phyloP scores from a whole-genome alignment of 2,797 vertebrate genomes.

The Pantherophis vulpinus region DNA sequence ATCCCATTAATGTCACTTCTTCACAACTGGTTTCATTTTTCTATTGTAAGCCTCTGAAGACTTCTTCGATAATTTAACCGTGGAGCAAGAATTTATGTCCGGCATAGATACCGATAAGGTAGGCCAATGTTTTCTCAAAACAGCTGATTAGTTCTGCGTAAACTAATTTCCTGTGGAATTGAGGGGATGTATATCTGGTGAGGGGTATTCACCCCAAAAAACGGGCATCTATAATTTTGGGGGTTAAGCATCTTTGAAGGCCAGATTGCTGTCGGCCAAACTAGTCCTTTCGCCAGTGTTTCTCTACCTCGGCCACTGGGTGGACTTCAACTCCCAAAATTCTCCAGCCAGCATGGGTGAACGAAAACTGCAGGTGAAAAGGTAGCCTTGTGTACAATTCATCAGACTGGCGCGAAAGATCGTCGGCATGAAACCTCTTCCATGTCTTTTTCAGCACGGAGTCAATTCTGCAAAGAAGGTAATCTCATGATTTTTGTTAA shows the following conservation, averaged over 20 bases:
- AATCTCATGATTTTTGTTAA: not conserved
- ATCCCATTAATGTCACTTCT: not conserved
- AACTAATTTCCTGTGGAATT: not conserved
- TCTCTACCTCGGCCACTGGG: not conserved
- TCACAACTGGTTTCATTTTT: slow-evolving; percentile 37
- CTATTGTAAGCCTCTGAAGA: slow-evolving; percentile 88
- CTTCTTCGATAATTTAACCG: slow-evolving; percentile 97
- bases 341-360: not conserved
- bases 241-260: no score
- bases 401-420: not conserved
- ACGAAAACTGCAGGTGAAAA: not conserved
- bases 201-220: not conserved
- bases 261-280: no score
- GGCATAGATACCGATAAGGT: slow-evolving; percentile 99
- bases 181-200: not conserved
- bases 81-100: slow-evolving; percentile 99
- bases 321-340: not conserved
- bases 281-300: not conserved
- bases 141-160: not conserved
- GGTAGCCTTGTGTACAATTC: not conserved
- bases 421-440: not conserved
- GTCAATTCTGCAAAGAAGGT: not conserved
- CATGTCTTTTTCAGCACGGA: not conserved
- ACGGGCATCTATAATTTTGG: not conserved
- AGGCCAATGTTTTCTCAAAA: slow-evolving; percentile 8